Conservation (phyloP, 2,888 invertebrate species). For the Pelosia muscerda region DNA sequence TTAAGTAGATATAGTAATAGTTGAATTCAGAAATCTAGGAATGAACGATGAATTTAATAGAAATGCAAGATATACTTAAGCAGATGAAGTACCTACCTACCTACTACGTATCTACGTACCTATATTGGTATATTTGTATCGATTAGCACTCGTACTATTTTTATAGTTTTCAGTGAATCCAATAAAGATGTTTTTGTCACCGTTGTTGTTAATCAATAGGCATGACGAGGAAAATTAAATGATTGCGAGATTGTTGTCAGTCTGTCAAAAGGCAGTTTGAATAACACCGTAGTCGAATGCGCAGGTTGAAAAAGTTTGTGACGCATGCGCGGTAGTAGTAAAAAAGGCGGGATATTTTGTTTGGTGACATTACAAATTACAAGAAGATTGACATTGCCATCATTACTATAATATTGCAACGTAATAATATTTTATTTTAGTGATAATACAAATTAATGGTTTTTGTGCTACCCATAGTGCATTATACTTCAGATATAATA, state of each 20-base stretch:
- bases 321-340: slow-evolving; percentile 61
- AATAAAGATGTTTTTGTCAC: slow-evolving; percentile 34
- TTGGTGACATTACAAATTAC: slow-evolving; percentile 19
- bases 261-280: slow-evolving; percentile 67
- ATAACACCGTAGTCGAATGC: slow-evolving; percentile 67
- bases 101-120: no score
- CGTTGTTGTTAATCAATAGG: slow-evolving; percentile 54
- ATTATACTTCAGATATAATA: not conserved
- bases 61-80: no score
- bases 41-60: no score
- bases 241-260: slow-evolving; percentile 62
- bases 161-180: slow-evolving; percentile 9
- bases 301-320: slow-evolving; percentile 68
- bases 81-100: no score
- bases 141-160: not conserved
- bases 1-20: no score
- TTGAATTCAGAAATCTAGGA: no score
- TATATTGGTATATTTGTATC: no score
- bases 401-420: not conserved
- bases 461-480: not conserved
- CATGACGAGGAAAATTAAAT: slow-evolving; percentile 63
- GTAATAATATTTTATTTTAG: not conserved
- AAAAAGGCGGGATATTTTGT: slow-evolving; percentile 61
- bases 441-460: not conserved
- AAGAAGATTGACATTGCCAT: not conserved